These are phyloP conservation scores for Nemapogon koenigi DNA, from an alignment of 2,888 invertebrate species.

Conservation along the genomic window DNA sequence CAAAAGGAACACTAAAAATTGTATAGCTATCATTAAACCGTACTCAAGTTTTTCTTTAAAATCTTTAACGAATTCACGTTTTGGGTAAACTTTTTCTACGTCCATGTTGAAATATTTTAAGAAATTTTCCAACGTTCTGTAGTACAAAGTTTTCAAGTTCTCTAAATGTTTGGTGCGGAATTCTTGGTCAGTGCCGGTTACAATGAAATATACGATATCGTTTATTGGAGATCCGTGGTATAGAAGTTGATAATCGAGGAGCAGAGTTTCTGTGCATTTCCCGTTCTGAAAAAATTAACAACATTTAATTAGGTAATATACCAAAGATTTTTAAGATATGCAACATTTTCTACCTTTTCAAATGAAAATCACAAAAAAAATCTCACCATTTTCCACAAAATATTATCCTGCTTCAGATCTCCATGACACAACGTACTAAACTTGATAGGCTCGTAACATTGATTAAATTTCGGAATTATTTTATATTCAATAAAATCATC, in stretches of 20 bases:
- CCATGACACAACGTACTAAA: background rate
- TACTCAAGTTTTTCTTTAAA: background rate
- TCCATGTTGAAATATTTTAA: constrained; percentile 1
- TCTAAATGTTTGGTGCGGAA: background rate
- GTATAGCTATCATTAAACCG: background rate
- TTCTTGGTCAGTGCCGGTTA: constrained; percentile 1
- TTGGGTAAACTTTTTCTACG: background rate
- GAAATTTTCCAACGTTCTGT: background rate
- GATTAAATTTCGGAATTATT: background rate
- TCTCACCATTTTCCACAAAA: background rate
- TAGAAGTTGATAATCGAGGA: constrained; percentile 2
- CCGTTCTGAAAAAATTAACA: background rate
- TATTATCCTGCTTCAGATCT: background rate
- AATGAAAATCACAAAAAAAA: background rate
- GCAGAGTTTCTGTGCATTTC: background rate
- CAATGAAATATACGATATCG: background rate
- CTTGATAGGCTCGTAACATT: background rate
- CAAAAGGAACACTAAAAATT: background rate
- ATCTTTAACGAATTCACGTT: background rate
- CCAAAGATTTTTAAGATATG: background rate
- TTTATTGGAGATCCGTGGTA: background rate
- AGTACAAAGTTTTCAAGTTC: background rate
- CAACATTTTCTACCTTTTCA: background rate
- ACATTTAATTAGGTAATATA: background rate
- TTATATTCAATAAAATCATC: background rate